These are phyloP conservation scores for Lydus trimaculatus DNA, from an alignment of 2,888 invertebrate genomes.

Conservation along the genomic window DNA sequence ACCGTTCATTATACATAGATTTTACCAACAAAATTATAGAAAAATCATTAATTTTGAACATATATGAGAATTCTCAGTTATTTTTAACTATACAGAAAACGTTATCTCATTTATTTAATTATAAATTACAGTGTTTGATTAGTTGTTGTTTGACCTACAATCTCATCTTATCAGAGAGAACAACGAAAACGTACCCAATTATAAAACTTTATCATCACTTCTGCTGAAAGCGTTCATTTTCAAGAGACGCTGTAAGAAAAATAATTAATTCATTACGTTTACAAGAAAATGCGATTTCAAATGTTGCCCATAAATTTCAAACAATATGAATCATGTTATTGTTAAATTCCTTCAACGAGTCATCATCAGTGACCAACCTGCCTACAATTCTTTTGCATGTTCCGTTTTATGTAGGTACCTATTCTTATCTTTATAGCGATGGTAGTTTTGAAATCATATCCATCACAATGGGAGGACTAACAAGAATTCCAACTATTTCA, in stretches of 20 bases:
- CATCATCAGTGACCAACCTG: background rate
- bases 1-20: too few species aligned
- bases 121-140: background rate
- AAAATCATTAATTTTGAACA: background rate
- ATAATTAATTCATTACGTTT: too few species aligned
- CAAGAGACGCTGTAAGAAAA: too few species aligned
- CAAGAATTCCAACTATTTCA: background rate
- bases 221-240: too few species aligned
- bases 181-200: background rate
- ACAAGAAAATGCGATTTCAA: too few species aligned
- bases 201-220: too few species aligned
- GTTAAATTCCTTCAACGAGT: background rate
- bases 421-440: background rate
- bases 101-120: too few species aligned
- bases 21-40: too few species aligned
- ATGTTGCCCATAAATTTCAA: too few species aligned
- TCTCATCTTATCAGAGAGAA: too few species aligned
- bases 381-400: background rate
- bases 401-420: background rate
- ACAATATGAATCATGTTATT: background rate
- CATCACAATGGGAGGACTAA: background rate
- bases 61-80: background rate
- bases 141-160: background rate
- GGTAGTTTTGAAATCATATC: background rate
- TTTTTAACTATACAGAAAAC: too few species aligned